These are phyloP conservation scores for Hassar affinis DNA, from an alignment of 2,113 vertebrate species.

Conservation along the genomic window DNA sequence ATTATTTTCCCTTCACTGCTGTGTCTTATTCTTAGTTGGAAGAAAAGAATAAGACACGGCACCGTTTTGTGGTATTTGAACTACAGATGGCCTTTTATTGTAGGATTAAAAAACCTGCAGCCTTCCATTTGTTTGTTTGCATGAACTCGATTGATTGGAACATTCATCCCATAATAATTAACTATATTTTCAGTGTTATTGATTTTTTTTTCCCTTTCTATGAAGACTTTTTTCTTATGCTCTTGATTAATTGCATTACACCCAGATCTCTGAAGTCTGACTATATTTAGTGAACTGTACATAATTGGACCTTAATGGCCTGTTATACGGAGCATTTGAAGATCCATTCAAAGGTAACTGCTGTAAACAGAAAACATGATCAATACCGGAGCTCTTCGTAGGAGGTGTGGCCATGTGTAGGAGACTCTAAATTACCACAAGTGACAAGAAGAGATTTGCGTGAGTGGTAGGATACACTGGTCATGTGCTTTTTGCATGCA, in stretches of 20 bases:
- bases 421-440: neutral
- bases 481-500: neutral
- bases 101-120: neutral
- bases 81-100: neutral
- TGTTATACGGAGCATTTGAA: neutral
- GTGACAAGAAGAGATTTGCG: neutral
- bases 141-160: neutral
- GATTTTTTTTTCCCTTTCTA: slow-evolving; percentile 16
- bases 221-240: slow-evolving; percentile 39
- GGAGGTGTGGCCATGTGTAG: neutral
- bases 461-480: neutral
- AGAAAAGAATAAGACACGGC: neutral
- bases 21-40: neutral
- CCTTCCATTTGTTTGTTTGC: slow-evolving; percentile 6
- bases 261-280: neutral
- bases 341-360: neutral
- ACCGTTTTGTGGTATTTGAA: neutral
- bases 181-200: neutral
- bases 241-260: slow-evolving; percentile 27
- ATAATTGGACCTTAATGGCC: neutral
- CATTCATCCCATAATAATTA: slow-evolving; percentile 10
- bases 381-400: neutral
- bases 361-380: neutral
- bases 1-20: neutral
- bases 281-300: neutral